These are phyloP conservation scores for Megalops atlanticus DNA, from an alignment of 2,113 vertebrate genomes.

Conservation along the genomic window DNA sequence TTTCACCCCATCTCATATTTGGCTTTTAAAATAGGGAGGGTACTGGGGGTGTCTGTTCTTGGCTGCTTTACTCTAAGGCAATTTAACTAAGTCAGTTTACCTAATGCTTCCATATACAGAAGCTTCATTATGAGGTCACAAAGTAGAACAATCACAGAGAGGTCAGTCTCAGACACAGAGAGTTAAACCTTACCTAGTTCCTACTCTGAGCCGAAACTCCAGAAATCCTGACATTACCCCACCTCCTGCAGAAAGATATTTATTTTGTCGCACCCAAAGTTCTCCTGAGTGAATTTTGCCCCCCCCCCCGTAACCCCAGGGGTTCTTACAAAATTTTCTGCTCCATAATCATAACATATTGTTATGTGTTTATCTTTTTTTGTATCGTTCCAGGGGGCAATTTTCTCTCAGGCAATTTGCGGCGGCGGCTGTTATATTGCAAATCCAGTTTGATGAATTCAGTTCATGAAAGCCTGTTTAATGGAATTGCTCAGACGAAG, in stretches of 20 bases:
- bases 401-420: neutral
- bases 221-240: too few species aligned
- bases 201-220: neutral
- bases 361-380: neutral
- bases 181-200: neutral
- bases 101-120: conserved; percentile 16
- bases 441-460: neutral
- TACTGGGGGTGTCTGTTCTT: neutral
- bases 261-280: neutral
- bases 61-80: neutral
- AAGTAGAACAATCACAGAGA: neutral
- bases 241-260: neutral
- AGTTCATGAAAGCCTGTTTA: neutral
- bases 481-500: too few species aligned
- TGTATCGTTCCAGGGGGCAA: neutral
- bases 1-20: neutral
- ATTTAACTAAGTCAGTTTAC: neutral
- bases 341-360: too few species aligned
- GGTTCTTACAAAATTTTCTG: neutral
- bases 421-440: neutral
- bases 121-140: conserved; percentile 11
- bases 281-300: neutral
- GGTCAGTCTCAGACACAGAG: neutral
- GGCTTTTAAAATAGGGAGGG: neutral
- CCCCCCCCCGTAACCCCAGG: neutral